Percentiles rank a stretch among this genome's conserved stretches.
Evolutionary conservation across 2,888 invertebrate genomes (phyloP).

Genomic region (Epirrhoe alternata): DNA sequence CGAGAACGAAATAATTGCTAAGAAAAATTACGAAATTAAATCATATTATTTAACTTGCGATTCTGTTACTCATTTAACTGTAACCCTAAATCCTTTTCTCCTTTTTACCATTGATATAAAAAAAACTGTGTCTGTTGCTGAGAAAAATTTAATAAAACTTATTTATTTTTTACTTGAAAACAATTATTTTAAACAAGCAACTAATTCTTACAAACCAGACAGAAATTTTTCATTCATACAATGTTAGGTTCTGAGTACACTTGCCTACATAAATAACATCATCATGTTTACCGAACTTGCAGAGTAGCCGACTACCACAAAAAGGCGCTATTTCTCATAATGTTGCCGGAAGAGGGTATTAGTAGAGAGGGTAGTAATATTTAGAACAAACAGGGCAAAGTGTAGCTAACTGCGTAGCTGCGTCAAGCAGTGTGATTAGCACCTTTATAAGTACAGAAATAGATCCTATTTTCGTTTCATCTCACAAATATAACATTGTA

Average conservation of each 20-base stretch:
- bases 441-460: slow-evolving; percentile 61
- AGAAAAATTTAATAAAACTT: neutral
- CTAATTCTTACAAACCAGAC: neutral
- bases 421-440: slow-evolving; percentile 69
- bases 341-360: slow-evolving; percentile 77
- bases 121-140: too few relatives aligned
- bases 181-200: neutral
- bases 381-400: slow-evolving; percentile 76
- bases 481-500: neutral
- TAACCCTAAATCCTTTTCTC: neutral
- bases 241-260: slow-evolving; percentile 30
- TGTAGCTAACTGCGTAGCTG: slow-evolving; percentile 70
- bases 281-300: slow-evolving; percentile 44
- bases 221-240: slow-evolving; percentile 34
- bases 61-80: slow-evolving; percentile 51
- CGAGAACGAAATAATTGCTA: slow-evolving; percentile 84
- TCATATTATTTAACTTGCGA: slow-evolving; percentile 84
- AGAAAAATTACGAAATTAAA: slow-evolving; percentile 85
- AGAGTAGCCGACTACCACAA: slow-evolving; percentile 56
- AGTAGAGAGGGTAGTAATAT: slow-evolving; percentile 72
- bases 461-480: neutral
- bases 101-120: neutral
- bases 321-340: slow-evolving; percentile 76
- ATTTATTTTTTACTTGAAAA: neutral
- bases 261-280: slow-evolving; percentile 42